These are phyloP conservation scores for Scyliorhinus canicula DNA, from an alignment of 2,797 vertebrate genomes.

Conservation along the genomic window DNA sequence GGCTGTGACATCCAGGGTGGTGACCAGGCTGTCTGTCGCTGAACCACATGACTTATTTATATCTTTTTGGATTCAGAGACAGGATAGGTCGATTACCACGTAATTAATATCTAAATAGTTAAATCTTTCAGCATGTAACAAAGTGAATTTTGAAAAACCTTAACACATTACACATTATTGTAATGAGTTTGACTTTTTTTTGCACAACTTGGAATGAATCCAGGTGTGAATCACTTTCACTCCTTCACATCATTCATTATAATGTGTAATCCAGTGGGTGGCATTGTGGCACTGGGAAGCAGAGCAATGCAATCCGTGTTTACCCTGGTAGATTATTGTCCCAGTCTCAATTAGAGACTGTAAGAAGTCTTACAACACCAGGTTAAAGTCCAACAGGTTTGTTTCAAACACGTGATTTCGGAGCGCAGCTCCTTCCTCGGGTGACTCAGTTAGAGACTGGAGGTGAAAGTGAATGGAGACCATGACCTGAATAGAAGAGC, in stretches of 20 bases:
- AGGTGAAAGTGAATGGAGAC: background rate
- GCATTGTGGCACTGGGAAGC: background rate
- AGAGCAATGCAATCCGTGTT: background rate
- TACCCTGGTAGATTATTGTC: background rate
- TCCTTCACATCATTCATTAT: background rate
- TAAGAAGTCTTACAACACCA: too few species aligned
- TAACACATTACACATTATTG: background rate
- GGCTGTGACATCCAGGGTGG: background rate
- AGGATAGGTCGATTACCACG: too few species aligned
- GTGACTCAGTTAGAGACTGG: too few species aligned
- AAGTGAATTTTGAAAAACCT: background rate
- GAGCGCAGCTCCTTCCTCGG: too few species aligned
- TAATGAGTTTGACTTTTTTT: background rate
- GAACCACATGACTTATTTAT: background rate
- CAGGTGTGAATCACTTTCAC: background rate
- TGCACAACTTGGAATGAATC: background rate
- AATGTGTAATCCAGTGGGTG: conserved; percentile 25
- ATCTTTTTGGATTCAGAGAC: background rate
- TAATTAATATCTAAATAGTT: background rate
- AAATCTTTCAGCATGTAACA: background rate
- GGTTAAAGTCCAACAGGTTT: too few species aligned
- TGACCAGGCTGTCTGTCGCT: too few species aligned
- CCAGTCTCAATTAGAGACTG: background rate
- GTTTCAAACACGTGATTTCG: too few species aligned
- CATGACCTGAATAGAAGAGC: background rate